Evolutionary conservation across 2,888 invertebrate species (phyloP), one percentile per base, ranked within the genome.

Genomic region (Trichacis sp.): DNA sequence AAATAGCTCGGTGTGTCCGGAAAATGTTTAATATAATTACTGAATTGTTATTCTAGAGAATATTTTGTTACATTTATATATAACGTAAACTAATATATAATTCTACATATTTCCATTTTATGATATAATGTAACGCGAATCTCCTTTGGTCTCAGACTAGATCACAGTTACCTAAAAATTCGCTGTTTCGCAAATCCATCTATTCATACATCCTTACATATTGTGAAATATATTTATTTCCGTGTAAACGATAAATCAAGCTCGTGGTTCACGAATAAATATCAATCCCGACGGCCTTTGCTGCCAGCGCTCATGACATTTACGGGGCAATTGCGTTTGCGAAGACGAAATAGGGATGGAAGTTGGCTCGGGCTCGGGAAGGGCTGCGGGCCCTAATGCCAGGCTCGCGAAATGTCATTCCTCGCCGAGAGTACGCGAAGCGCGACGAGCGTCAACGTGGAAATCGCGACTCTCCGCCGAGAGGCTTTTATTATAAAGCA

Each of bases 401-500:
- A 42, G 59, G 20, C 45, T 53, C 49, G 19, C 49, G 55, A 55
- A 61, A 61, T 51, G 54, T 55, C 46, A 55, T 55, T 61, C 47
- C 47, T 55, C 45, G 2, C 55, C 40, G 15, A 14, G 54, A 54
- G 45, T 40, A 60, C 36, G 33, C 47, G 53, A 51, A 55, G 47
- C 42, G 62, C 51, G 51, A 62, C 51, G 24, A 33, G 55, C 55
- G 54, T 36, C 30, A 47, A 55, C 51, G 33, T 50, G 51, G 55
- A 62, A 62, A 45, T 42, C 54, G 29, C 55, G 51, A 48, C 36
- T 50, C 45, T 72, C 64, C 60, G 72, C 71, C 74, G 74, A 70
- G 74, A 73, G 72, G 69, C 73, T 77, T 78, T 73, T 74, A 77
- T 78, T 77, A 77, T 76, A 70, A 70, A 74, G 70, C 66, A 70